Conservation (phyloP, 2,113 vertebrate species). For the Colius striatus region DNA sequence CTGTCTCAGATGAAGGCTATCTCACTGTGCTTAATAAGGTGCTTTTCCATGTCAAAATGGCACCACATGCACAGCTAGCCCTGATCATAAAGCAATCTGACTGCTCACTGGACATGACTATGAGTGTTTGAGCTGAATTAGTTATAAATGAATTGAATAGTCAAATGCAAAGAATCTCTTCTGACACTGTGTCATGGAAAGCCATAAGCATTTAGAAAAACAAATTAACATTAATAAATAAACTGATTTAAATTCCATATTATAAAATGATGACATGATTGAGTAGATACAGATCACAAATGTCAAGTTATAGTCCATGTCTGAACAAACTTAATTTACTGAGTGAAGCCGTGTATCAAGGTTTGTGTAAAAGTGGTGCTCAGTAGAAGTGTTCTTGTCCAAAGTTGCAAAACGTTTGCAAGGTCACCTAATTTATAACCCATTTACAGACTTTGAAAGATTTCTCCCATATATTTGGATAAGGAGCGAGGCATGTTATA, state of each 20-base stretch:
- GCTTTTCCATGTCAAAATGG: not conserved
- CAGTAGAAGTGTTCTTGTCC: not conserved
- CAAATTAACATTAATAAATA: not conserved
- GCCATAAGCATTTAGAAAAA: not conserved
- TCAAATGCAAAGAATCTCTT: not conserved
- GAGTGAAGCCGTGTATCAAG: not conserved
- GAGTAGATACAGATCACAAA: not conserved
- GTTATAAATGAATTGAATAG: not conserved
- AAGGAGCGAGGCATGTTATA: not conserved
- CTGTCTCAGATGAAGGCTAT: not conserved
- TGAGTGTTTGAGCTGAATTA: not conserved
- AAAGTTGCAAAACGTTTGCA: not conserved
- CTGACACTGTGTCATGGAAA: not conserved
- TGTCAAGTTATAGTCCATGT: not conserved
- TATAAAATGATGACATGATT: not conserved
- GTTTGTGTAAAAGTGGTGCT: not conserved
- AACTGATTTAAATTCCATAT: not conserved
- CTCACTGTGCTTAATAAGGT: not conserved
- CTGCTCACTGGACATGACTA: not conserved
- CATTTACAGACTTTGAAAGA: not conserved
- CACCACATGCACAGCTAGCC: not conserved
- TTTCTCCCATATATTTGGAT: not conserved
- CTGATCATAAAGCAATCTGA: not conserved
- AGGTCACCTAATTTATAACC: not conserved
- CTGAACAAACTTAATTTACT: not conserved